Percentiles rank a stretch among this genome's conserved stretches.
These are phyloP conservation scores for Gonatopus flavifemur DNA, from an alignment of 1,140 invertebrate genomes.

Conservation along the genomic window DNA sequence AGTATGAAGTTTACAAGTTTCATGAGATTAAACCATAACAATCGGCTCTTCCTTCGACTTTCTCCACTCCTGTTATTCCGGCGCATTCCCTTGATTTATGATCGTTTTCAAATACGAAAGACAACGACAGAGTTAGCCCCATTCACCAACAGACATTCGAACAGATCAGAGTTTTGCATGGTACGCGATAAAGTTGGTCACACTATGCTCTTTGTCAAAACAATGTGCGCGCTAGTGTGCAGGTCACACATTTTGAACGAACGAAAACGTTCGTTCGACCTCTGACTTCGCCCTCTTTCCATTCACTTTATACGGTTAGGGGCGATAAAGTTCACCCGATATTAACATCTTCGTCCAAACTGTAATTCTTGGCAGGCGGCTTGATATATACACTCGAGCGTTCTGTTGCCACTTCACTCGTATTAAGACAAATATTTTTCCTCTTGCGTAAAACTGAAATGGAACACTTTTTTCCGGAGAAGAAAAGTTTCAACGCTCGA, in stretches of 20 bases:
- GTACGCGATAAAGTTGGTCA: conserved; percentile 20
- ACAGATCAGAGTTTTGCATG: conserved; percentile 8
- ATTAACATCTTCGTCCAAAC: conserved; percentile 37
- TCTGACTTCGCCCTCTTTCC: background rate
- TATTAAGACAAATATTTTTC: conserved; percentile 44
- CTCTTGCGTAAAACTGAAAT: conserved; percentile 38
- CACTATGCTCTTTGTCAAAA: conserved; percentile 22
- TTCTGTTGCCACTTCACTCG: conserved; percentile 30
- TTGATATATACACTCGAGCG: conserved; percentile 37
- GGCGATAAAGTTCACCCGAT: conserved; percentile 34
- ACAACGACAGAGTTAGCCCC: conserved; percentile 10
- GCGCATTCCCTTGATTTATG: too few relatives aligned
- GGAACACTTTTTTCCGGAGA: conserved; percentile 42
- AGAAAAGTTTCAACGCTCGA: too few relatives aligned
- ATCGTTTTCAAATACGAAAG: conserved; percentile 1
- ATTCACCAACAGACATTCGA: background rate
- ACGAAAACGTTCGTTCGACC: background rate
- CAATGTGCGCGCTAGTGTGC: conserved; percentile 11
- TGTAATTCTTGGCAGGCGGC: conserved; percentile 33
- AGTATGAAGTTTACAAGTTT: too few relatives aligned
- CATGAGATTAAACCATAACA: too few relatives aligned
- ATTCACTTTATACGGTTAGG: background rate
- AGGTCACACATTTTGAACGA: background rate
- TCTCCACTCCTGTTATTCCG: too few relatives aligned
- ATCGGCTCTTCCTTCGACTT: too few relatives aligned